Base-by-base conservation (phyloP, 2,113 vertebrate genomes). In the Petrocephalus zakoni region DNA sequence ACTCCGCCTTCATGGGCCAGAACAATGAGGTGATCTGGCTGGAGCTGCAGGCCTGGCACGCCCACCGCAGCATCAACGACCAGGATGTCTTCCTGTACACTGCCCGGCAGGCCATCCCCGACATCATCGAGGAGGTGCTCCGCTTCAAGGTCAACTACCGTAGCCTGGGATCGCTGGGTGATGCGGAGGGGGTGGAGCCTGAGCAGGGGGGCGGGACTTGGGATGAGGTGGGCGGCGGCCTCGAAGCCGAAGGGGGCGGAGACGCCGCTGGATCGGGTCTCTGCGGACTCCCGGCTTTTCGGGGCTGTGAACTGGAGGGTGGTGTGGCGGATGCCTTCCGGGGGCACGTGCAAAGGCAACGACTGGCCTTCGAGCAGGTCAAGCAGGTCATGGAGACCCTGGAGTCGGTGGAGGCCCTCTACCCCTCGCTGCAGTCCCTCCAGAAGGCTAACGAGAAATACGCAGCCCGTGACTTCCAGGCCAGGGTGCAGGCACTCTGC, bases 401-500 rank as follows among this genome's bases (percentile, higher is more conserved):
- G 91, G 98, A 99, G 94, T 97, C 97, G 7, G 97, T 99, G 87
- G 98, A 99, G 94, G 97, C 98, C 91, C 96, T 99, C 94, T 99
- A 99, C 89, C 99, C 99, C 0, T 99, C 99, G 2, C 90, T 99
- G 92, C 97, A 99, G 94, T 97, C 98, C 85, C 96, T 99, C 89
- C 98, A 99, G 91, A 97, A 95, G 94, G 98, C 99, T 94, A 99
- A 99, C 0, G 97, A 99, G 78, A 98, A 98, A 68, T 99, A 99
- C 61, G 98, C 98, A 55, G 99, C 97, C 3, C 96, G 94, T 83
- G 97, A 99, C 94, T 99, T 99, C 93, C 98, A 99, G 93, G 97
- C 97, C 95, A 97, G 98, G 90, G 97, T 99, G 98, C 98, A 99
- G 98, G 98, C 98, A 2, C 98, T 99, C 95, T 99, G 99, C 91